phyloP scores from a whole-genome alignment of 2,797 vertebrate species.

The Gallinago solitaria region DNA sequence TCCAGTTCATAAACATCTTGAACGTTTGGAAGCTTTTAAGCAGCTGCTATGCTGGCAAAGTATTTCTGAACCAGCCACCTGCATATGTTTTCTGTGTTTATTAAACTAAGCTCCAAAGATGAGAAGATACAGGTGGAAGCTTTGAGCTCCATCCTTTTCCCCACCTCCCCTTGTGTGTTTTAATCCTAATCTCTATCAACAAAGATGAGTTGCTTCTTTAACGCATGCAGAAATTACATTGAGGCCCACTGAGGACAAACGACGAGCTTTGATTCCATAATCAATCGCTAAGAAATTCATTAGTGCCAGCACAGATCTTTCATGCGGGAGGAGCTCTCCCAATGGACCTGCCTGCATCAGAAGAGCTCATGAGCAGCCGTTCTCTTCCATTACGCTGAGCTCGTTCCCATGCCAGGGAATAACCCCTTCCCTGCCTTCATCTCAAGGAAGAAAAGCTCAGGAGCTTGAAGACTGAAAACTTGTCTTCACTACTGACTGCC shows the following conservation, averaged over 20 bases:
- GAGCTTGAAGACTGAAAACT: not conserved
- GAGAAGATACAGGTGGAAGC: slow-evolving; percentile 29
- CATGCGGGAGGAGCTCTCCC: not conserved
- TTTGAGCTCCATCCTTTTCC: not conserved
- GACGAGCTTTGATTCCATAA: slow-evolving; percentile 20
- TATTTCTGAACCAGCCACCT: slow-evolving; percentile 35
- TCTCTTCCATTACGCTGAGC: not conserved
- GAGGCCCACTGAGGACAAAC: not conserved
- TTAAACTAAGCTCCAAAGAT: slow-evolving; percentile 29
- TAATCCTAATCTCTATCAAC: slow-evolving; percentile 45
- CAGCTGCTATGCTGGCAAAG: slow-evolving; percentile 31
- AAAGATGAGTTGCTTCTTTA: slow-evolving; percentile 17
- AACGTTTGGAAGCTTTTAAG: slow-evolving; percentile 56
- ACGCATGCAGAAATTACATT: not conserved
- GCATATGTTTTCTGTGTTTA: slow-evolving; percentile 32
- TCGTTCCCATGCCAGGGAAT: not conserved
- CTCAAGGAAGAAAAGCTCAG: not conserved
- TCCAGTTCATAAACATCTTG: slow-evolving; percentile 52
- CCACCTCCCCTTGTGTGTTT: not conserved
- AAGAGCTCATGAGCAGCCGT: not conserved
- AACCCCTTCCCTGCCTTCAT: not conserved
- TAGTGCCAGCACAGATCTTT: not conserved
- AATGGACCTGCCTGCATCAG: not conserved
- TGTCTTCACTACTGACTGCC: not conserved
- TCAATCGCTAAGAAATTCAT: slow-evolving; percentile 10